phyloP scores from a whole-genome alignment of 2,888 invertebrate species.

The Muschampia plurimacula region DNA sequence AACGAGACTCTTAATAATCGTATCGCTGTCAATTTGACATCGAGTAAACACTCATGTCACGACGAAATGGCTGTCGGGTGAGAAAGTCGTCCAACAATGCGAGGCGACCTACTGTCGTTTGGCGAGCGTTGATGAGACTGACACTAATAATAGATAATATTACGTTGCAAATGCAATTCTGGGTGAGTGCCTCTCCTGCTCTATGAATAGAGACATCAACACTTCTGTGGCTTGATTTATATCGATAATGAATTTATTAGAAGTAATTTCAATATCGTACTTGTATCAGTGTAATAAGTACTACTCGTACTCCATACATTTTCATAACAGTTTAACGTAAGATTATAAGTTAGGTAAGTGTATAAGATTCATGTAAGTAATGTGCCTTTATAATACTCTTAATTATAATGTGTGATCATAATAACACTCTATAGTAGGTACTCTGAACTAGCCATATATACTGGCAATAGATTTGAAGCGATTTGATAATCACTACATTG shows the following conservation, averaged over 20 bases:
- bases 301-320: too few species aligned
- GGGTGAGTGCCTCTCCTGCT: slow-evolving; percentile 60
- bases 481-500: too few species aligned
- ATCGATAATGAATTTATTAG: slow-evolving; percentile 24
- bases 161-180: slow-evolving; percentile 71
- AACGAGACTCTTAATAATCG: slow-evolving; percentile 34
- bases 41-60: slow-evolving; percentile 40
- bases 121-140: slow-evolving; percentile 42
- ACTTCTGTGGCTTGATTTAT: slow-evolving; percentile 44
- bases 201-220: slow-evolving; percentile 44
- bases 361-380: too few species aligned
- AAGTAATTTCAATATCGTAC: neutral
- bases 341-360: too few species aligned
- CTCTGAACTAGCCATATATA: too few species aligned
- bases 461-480: too few species aligned
- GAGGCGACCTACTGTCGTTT: slow-evolving; percentile 45
- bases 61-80: slow-evolving; percentile 27
- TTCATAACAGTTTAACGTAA: too few species aligned
- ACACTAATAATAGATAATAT: slow-evolving; percentile 45
- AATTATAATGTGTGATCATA: too few species aligned
- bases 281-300: neutral
- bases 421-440: too few species aligned
- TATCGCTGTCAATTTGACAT: slow-evolving; percentile 42
- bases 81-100: slow-evolving; percentile 43
- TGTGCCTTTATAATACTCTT: too few species aligned